Conservation (phyloP, 2,113 vertebrate species). For the Chloebia gouldiae region DNA sequence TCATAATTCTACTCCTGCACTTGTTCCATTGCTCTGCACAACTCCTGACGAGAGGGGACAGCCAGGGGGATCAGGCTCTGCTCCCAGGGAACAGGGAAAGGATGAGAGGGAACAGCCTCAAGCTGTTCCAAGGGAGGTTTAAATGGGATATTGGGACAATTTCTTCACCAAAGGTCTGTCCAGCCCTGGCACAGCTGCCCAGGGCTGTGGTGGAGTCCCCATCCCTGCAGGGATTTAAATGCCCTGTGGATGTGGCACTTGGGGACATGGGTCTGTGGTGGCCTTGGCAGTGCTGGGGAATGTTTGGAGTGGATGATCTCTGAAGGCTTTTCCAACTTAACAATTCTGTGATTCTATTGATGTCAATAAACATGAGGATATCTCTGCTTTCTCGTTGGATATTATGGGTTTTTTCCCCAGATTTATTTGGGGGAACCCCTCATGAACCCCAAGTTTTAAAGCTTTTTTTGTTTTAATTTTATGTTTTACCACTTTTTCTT, state of each 20-base stretch:
- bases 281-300: not conserved
- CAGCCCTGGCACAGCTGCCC: not conserved
- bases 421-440: not conserved
- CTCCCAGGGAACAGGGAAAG: not conserved
- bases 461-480: not conserved
- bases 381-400: not conserved
- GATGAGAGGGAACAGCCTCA: accelerated
- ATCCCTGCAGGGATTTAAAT: not conserved
- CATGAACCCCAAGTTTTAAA: not conserved
- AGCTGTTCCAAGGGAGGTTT: accelerated
- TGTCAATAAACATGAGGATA: not conserved
- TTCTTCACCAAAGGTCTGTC: accelerated
- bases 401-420: not conserved
- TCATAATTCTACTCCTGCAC: not conserved
- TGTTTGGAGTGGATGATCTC: accelerated
- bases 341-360: not conserved
- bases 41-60: not conserved
- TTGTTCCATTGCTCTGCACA: not conserved
- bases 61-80: accelerated
- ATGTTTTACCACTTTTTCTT: not conserved
- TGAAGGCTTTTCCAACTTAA: not conserved
- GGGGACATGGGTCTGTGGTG: not conserved
- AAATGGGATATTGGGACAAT: not conserved
- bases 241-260: accelerated
- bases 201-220: not conserved